Percentiles rank a stretch among this genome's conserved stretches.
phyloP scores from a whole-genome alignment of 2,113 vertebrate genomes.

The Gymnorhina tibicen region DNA sequence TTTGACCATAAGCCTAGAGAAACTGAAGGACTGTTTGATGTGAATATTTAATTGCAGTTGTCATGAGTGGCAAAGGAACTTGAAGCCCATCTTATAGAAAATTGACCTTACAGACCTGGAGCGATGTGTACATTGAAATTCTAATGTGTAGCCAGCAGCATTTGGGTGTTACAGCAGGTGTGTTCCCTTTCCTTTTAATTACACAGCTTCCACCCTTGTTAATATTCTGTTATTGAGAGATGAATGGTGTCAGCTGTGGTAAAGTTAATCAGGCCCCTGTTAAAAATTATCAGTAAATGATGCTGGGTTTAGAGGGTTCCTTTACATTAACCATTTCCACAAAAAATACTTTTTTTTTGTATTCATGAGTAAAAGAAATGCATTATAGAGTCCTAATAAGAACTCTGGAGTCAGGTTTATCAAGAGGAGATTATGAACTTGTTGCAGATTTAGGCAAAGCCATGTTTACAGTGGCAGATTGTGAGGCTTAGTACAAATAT shows the following conservation, averaged over 20 bases:
- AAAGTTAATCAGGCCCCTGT: not conserved
- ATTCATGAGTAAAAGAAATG: not conserved
- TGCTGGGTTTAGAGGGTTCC: not conserved
- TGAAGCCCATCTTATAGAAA: not conserved
- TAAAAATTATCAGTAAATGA: not conserved
- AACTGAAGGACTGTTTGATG: not conserved
- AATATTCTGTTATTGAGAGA: not conserved
- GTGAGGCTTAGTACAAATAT: not conserved
- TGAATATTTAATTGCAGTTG: not conserved
- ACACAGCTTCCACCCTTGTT: not conserved
- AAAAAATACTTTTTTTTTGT: not conserved
- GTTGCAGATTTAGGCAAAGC: not conserved
- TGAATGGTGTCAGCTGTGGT: not conserved
- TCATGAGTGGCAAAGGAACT: not conserved
- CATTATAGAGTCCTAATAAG: not conserved
- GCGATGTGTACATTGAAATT: fast-evolving
- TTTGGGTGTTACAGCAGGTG: not conserved
- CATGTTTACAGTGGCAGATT: not conserved
- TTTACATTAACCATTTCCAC: not conserved
- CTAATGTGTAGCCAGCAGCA: not conserved
- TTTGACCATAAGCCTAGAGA: not conserved
- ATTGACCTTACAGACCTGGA: not conserved
- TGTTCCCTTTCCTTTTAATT: constrained; percentile 4
- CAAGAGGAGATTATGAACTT: not conserved
- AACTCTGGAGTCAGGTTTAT: not conserved